Conservation (phyloP, 1,140 invertebrate species). For the Mactra quadrangularis region DNA sequence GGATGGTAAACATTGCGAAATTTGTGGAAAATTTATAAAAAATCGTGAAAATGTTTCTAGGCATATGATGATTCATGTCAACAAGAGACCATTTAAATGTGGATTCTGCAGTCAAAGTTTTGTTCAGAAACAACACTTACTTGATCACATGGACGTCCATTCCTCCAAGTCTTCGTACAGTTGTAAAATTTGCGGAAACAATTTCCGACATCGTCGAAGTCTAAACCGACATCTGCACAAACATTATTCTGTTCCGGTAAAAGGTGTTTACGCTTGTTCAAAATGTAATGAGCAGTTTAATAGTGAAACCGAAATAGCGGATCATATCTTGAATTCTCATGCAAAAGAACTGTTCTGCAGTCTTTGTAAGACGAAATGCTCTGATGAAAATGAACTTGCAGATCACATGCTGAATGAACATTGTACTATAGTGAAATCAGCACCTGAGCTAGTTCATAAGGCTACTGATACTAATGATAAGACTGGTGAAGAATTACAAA, state of each 20-base stretch:
- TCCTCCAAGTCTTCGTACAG: slow-evolving; percentile 98
- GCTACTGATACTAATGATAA: slow-evolving; percentile 1
- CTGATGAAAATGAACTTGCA: neutral
- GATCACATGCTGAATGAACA: neutral
- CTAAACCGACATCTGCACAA: slow-evolving; percentile 19
- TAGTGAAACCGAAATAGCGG: neutral
- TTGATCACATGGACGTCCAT: slow-evolving; percentile 95
- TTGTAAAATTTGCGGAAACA: slow-evolving; percentile 89
- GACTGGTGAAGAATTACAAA: too few relatives aligned
- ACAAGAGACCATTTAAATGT: slow-evolving; percentile 87
- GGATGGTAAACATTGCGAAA: slow-evolving; percentile 77
- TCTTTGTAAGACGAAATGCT: slow-evolving; percentile 1
- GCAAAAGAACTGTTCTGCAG: neutral
- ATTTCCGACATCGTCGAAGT: slow-evolving; percentile 23
- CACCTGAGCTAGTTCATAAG: neutral
- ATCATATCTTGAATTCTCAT: neutral
- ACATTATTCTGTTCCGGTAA: neutral
- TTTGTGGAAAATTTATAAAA: slow-evolving; percentile 86
- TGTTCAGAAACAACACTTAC: slow-evolving; percentile 94
- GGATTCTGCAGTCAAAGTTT: slow-evolving; percentile 92
- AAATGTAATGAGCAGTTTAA: neutral
- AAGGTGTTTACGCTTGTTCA: neutral
- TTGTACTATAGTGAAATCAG: neutral
- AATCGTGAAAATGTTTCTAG: slow-evolving; percentile 82
- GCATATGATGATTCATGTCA: slow-evolving; percentile 60